Conservation (phyloP, 2,888 invertebrate species). For the Oegoconia quadripuncta region DNA sequence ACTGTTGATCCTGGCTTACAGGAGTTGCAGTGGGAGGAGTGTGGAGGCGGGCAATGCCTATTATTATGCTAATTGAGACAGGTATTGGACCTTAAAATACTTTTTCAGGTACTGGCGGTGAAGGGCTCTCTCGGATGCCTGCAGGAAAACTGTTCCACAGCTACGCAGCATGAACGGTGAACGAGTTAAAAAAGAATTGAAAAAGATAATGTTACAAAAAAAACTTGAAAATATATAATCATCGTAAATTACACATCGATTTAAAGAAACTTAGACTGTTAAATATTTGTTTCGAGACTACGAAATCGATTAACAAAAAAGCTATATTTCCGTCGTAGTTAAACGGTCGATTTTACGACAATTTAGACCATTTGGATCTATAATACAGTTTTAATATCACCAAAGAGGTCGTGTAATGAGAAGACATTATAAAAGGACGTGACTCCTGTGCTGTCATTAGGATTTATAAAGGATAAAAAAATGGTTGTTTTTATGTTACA, state of each 20-base stretch:
- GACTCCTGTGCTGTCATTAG: conserved; percentile 67
- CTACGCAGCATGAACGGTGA: too few relatives aligned
- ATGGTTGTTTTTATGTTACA: conserved; percentile 20
- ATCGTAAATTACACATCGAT: conserved; percentile 6
- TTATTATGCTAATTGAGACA: too few relatives aligned
- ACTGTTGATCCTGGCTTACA: too few relatives aligned
- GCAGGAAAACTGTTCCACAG: too few relatives aligned
- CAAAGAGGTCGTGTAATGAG: conserved; percentile 38
- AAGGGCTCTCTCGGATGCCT: too few relatives aligned
- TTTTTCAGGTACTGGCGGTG: too few relatives aligned
- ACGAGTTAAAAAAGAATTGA: too few relatives aligned
- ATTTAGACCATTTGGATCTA: conserved; percentile 51
- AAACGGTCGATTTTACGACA: conserved; percentile 63
- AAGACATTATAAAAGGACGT: conserved; percentile 56
- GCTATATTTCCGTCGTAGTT: conserved; percentile 58
- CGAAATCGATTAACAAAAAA: conserved; percentile 66
- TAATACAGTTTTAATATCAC: conserved; percentile 67
- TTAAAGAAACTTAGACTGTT: conserved; percentile 22
- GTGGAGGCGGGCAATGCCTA: too few relatives aligned
- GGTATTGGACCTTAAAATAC: too few relatives aligned
- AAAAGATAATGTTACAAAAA: too few relatives aligned
- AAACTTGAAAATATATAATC: conserved; percentile 22
- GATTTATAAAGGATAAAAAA: conserved; percentile 28
- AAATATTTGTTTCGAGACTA: conserved; percentile 40
- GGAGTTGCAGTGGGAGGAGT: too few relatives aligned